Conservation (phyloP, 2,797 vertebrate genomes). For the Micromesistius poutassou region DNA sequence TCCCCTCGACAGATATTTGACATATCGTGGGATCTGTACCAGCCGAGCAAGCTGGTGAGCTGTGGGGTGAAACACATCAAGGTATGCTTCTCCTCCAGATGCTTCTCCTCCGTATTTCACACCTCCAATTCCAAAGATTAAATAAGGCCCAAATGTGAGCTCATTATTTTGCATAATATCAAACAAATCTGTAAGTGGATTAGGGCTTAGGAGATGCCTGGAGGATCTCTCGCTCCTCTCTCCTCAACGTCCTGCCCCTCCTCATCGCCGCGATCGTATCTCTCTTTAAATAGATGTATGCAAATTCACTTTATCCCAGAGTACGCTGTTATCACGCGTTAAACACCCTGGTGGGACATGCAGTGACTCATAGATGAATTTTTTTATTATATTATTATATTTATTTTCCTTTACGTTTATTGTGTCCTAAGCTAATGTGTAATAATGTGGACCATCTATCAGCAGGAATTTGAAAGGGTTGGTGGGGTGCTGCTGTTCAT, state of each 20-base stretch:
- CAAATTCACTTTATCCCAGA: slow-evolving; percentile 58
- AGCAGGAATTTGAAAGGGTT: neutral
- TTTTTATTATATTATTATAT: slow-evolving; percentile 33
- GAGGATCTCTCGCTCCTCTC: slow-evolving; percentile 12
- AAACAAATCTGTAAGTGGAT: slow-evolving; percentile 25
- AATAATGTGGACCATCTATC: neutral
- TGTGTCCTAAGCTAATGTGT: neutral
- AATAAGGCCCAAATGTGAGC: neutral
- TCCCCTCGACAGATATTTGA: slow-evolving; percentile 90
- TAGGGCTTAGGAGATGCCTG: slow-evolving; percentile 29
- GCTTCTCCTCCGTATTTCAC: slow-evolving; percentile 30
- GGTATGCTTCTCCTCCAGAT: too few relatives aligned
- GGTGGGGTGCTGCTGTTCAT: neutral
- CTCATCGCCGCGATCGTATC: slow-evolving; percentile 45
- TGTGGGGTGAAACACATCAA: slow-evolving; percentile 99
- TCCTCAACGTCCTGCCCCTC: slow-evolving; percentile 14
- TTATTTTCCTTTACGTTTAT: neutral
- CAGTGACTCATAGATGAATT: slow-evolving; percentile 58
- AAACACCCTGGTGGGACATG: slow-evolving; percentile 59
- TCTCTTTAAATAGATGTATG: slow-evolving; percentile 62
- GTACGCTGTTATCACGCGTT: slow-evolving; percentile 55
- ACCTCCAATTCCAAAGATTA: neutral
- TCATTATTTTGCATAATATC: slow-evolving; percentile 44
- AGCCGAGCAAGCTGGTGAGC: slow-evolving; percentile 97
- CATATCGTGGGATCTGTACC: slow-evolving; percentile 99